Evolutionary conservation across 2,888 invertebrate species (phyloP), one percentile per base, ranked within the genome.

Genomic region (Dioctria linearis): DNA sequence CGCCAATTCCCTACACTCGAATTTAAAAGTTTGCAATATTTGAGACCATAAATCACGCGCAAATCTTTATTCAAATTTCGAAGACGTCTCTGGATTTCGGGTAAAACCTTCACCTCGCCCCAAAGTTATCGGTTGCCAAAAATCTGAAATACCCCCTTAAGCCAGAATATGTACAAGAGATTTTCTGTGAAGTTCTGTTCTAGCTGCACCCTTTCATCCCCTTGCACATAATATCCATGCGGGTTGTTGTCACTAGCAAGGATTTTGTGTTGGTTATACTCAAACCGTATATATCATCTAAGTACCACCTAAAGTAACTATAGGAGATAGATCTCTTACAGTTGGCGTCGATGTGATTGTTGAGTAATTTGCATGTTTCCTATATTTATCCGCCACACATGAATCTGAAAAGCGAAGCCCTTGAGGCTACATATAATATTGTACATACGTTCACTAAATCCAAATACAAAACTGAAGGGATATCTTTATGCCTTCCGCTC

Each of bases 31-130:
- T 73, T 80, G 80, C 65, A 80, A 82, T 78, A 80, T 75, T 79
- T 67, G 65, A 51, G 79, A 66, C 79, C 82, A 82, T 82, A 82
- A 80, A 82, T 82, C 82, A 82, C 76, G 75, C 76, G 69, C 75
- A 82, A 82, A 82, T 82, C 82, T 82, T 82, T 82, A 82, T 82
- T 82, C 82, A 82, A 82, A 82, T 82, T 75, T 78, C 51, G 8
- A 40, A 80, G 69, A 82, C 79, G 49, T 51, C 43, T 46, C n/a
- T 13, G 6, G 65, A 78, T 51, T 65, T 65, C 42, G 39, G 49
- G 65, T 39, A 78, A 63, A 51, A 42, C 42, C 59, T 54, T 61
- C 79, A 61, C 40, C 49, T 65, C 78, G n/a, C 54, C 43, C 67
- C 79, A 5, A 13, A 51, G 11, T 8, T 78, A 78, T 79, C 79